phyloP scores from a whole-genome alignment of 1,140 invertebrate genomes.

The Campoletis sonorensis region DNA sequence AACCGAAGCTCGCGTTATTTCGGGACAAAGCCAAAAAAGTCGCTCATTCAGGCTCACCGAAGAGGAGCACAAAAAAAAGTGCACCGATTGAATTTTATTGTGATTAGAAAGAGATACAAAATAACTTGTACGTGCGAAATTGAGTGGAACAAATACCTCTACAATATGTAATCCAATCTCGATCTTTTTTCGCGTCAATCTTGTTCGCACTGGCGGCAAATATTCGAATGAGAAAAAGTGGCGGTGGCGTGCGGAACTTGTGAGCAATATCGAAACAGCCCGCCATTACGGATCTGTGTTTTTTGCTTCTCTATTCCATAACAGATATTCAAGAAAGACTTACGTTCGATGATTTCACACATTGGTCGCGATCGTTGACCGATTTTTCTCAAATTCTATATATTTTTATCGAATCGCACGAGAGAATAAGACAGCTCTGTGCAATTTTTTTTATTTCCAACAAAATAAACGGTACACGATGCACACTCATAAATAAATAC shows the following conservation, averaged over 20 bases:
- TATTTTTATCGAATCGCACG: not conserved
- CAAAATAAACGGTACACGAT: not conserved
- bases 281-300: slow-evolving; percentile 3
- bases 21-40: too few relatives aligned
- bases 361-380: not conserved
- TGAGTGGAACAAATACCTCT: too few relatives aligned
- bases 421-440: too few relatives aligned
- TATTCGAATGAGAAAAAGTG: slow-evolving; percentile 3
- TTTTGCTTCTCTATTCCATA: not conserved
- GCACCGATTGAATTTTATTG: too few relatives aligned
- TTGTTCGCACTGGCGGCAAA: not conserved
- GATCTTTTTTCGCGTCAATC: too few relatives aligned
- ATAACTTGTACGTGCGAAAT: too few relatives aligned
- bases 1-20: too few relatives aligned
- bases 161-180: too few relatives aligned
- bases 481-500: not conserved
- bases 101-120: too few relatives aligned
- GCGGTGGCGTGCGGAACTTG: slow-evolving; percentile 17
- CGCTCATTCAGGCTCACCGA: too few relatives aligned
- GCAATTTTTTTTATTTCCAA: too few relatives aligned
- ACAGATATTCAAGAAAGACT: not conserved
- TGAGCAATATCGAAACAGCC: not conserved
- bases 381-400: not conserved
- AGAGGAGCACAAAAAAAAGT: too few relatives aligned
- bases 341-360: not conserved